These are phyloP conservation scores for Trinectes maculatus DNA, from an alignment of 2,113 vertebrate genomes.

Conservation along the genomic window DNA sequence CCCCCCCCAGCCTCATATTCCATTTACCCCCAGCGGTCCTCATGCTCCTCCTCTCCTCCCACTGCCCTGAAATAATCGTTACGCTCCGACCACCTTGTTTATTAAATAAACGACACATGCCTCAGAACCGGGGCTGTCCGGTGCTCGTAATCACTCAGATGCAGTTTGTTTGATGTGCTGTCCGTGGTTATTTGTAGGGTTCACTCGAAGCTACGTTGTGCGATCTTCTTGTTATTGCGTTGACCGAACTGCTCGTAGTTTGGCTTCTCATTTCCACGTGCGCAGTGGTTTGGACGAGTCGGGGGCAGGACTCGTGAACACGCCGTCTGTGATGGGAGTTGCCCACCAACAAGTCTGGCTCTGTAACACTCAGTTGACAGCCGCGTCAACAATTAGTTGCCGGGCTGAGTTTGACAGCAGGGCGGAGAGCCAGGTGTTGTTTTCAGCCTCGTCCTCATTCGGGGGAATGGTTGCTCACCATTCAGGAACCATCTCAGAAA, in stretches of 20 bases:
- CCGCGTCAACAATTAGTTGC: not conserved
- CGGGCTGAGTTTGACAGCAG: constrained; percentile 21
- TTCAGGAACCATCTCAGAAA: not conserved
- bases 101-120: constrained; percentile 48
- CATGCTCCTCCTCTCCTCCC: not conserved
- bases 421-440: constrained; percentile 34
- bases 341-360: not conserved
- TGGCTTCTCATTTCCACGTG: not conserved
- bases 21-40: constrained; percentile 6
- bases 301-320: not conserved
- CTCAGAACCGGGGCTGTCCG: constrained; percentile 1
- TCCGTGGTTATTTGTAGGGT: constrained; percentile 1
- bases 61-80: constrained; percentile 43
- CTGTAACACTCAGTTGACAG: not conserved
- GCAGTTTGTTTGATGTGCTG: constrained; percentile 35
- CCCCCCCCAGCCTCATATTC: constrained; percentile 4
- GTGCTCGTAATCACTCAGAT: constrained; percentile 52
- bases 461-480: not conserved
- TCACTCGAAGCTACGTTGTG: not conserved
- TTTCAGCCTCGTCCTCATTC: constrained; percentile 1
- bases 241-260: not conserved
- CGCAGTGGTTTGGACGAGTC: not conserved
- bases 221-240: not conserved
- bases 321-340: constrained; percentile 4
- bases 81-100: constrained; percentile 30